Base-by-base conservation (phyloP, 2,113 vertebrate genomes). In the Chiloscyllium plagiosum region DNA sequence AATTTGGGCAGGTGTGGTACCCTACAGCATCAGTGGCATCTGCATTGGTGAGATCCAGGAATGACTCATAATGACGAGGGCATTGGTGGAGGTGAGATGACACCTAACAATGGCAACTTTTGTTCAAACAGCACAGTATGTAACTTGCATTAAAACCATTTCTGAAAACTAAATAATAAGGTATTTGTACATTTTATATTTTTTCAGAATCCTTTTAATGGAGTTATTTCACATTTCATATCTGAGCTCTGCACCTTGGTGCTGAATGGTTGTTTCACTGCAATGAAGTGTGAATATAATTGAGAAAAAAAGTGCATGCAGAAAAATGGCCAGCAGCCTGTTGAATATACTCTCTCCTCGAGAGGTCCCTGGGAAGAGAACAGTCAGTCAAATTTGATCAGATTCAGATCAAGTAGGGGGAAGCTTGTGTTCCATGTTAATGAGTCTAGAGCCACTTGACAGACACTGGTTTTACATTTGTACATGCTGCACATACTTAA, bases 401-500 rank as follows among this genome's bases (percentile, higher is more conserved):
- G 33, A 93, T 66, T 66, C 33, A 66, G 89, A 93, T 33, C 3
- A 20, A 37, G 33, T 93, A 61, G 89, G 37, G 89, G 89, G 61
- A 66, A 37, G 89, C 61, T 93, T 93, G n/a, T 15, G 17, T 65
- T 89, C 56, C 87, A 92, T 92, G 87, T 65, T 65, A 92, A 92
- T 92, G 56, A 92, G 56, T 33, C 19, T 2, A 92, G 89, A 68
- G 17, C 33, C 5, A 93, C n/a, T 93, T 93, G 89, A 66, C 87
- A 92, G 89, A 1, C 61, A 93, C 15, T n/a, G 56, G 89, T 20
- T 93, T 93, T 93, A 66, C 20, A 37, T 6, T 66, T 66, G 61
- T 93, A 19, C 89, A 93, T 93, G 89, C 61, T 93, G 66, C 89
- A 68, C 89, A 68, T 93, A 22, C 89, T 33, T 61, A 93, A 93